A percentile compares a stretch with the other conserved stretches of the same genome.
Conservation (phyloP, 1,140 invertebrate genomes). For the Holotrichia oblita region DNA sequence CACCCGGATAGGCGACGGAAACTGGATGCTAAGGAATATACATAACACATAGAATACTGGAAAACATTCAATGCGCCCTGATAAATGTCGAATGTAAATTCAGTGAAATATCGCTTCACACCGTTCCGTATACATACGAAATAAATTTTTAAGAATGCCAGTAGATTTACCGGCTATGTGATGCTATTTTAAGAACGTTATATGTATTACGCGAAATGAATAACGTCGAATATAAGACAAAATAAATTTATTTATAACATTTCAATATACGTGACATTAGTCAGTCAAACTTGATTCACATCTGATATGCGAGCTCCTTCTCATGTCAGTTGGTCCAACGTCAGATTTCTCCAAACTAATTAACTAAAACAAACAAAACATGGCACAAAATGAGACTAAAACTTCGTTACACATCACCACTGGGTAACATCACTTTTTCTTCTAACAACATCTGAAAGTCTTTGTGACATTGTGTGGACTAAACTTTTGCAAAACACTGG, state of each 20-base stretch:
- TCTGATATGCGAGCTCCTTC: too few relatives aligned
- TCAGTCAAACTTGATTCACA: too few relatives aligned
- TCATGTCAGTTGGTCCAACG: too few relatives aligned
- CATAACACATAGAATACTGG: background rate
- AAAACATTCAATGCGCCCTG: slow-evolving; percentile 16
- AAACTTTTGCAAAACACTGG: too few relatives aligned
- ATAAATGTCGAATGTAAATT: slow-evolving; percentile 21
- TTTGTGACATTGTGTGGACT: too few relatives aligned
- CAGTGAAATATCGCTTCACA: slow-evolving; percentile 5
- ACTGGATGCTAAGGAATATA: slow-evolving; percentile 6
- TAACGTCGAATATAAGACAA: background rate
- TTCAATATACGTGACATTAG: too few relatives aligned
- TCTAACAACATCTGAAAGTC: too few relatives aligned
- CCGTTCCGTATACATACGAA: slow-evolving; percentile 7
- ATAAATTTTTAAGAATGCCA: slow-evolving; percentile 18
- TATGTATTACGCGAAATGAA: background rate
- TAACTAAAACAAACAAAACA: too few relatives aligned
- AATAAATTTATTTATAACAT: background rate
- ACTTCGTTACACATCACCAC: too few relatives aligned
- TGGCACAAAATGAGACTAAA: too few relatives aligned
- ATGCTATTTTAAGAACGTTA: background rate
- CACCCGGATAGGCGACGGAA: background rate
- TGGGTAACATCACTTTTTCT: too few relatives aligned
- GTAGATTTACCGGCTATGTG: background rate
- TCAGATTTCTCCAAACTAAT: too few relatives aligned